Evolutionary conservation across 2,797 vertebrate species (phyloP).

Genomic region (Diplodus puntazzo): DNA sequence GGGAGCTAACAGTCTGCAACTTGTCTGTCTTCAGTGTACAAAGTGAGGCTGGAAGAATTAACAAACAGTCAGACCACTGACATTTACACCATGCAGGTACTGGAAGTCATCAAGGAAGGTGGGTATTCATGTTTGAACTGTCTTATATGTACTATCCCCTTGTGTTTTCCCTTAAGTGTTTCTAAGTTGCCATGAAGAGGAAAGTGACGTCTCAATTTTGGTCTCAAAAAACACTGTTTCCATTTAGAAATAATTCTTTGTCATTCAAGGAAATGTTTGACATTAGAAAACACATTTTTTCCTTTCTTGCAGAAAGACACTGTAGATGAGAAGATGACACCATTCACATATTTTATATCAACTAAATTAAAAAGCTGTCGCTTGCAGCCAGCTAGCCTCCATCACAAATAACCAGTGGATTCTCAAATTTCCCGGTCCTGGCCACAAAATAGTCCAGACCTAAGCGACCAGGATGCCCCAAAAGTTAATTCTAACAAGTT

Average conservation of each 20-base stretch:
- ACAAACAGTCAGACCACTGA: constrained; percentile 44
- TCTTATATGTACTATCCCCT: not conserved
- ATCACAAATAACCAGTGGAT: too few relatives aligned
- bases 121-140: constrained; percentile 19
- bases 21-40: constrained; percentile 65
- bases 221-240: not conserved
- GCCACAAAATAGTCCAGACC: too few relatives aligned
- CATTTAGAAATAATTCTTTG: too few relatives aligned
- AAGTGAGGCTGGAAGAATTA: constrained; percentile 51
- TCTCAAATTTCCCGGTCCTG: too few relatives aligned
- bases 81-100: constrained; percentile 59
- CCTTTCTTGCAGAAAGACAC: not conserved
- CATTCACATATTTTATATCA: too few relatives aligned
- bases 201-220: too few relatives aligned
- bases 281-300: not conserved
- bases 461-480: too few relatives aligned
- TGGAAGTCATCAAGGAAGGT: constrained; percentile 74
- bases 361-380: too few relatives aligned
- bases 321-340: not conserved
- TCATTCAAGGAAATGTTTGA: not conserved
- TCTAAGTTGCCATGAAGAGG: not conserved
- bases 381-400: too few relatives aligned
- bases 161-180: not conserved
- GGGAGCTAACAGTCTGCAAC: not conserved
- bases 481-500: too few relatives aligned